Evolutionary conservation across 2,888 invertebrate genomes (phyloP).

Genomic region (Amorpha juglandis): DNA sequence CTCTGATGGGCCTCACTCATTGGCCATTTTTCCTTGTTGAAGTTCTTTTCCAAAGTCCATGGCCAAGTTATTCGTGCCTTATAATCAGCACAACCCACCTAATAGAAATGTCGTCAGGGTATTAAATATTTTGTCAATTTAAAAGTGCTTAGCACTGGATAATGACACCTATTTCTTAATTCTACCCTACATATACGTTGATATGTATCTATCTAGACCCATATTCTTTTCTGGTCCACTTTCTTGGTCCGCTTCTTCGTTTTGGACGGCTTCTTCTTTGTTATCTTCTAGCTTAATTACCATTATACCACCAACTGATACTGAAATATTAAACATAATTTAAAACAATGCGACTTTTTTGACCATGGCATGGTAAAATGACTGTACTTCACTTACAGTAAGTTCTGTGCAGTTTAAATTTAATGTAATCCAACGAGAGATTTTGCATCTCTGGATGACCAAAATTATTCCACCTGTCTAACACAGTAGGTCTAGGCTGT

Average conservation of each 20-base stretch:
- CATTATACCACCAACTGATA: constrained; percentile 74
- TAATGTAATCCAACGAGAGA: too few species aligned
- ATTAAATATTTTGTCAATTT: not conserved
- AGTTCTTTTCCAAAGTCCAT: too few species aligned
- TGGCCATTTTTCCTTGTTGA: too few species aligned
- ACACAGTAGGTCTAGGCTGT: not conserved
- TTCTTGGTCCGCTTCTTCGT: constrained; percentile 44
- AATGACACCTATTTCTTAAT: constrained; percentile 13
- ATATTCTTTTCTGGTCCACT: constrained; percentile 54
- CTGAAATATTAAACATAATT: constrained; percentile 42
- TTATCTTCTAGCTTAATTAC: constrained; percentile 63
- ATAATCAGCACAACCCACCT: not conserved
- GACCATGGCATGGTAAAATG: not conserved
- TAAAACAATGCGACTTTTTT: not conserved
- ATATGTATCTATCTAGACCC: constrained; percentile 72
- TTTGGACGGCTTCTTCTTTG: constrained; percentile 41
- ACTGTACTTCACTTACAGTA: too few species aligned
- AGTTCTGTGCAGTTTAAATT: too few species aligned
- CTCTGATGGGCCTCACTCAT: too few species aligned
- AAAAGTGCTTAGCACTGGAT: not conserved
- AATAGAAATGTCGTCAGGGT: not conserved
- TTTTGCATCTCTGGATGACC: too few species aligned
- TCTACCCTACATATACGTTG: constrained; percentile 71
- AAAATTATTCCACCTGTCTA: too few species aligned
- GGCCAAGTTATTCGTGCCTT: too few species aligned